phyloP scores from a whole-genome alignment of 2,888 invertebrate genomes.

The Frankliniella intonsa region DNA sequence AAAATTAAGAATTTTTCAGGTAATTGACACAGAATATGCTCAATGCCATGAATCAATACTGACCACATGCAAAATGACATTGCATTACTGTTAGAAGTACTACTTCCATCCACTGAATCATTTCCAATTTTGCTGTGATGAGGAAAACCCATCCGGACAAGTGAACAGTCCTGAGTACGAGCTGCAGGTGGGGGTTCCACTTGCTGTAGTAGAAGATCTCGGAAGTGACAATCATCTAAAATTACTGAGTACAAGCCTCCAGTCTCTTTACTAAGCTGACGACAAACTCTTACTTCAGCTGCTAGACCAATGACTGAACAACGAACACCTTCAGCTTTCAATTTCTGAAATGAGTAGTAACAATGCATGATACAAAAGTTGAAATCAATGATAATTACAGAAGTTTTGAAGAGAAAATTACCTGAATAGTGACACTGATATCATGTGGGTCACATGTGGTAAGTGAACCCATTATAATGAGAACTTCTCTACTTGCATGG shows the following conservation, averaged over 20 bases:
- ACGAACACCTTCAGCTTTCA: constrained; percentile 77
- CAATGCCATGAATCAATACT: constrained; percentile 40
- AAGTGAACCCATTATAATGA: constrained; percentile 86
- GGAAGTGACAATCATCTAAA: constrained; percentile 71
- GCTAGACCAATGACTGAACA: constrained; percentile 94
- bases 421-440: constrained; percentile 76
- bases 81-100: constrained; percentile 63
- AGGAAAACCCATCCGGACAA: constrained; percentile 96
- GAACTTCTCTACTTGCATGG: constrained; percentile 91
- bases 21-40: background rate
- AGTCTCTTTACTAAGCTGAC: constrained; percentile 78
- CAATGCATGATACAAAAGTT: background rate
- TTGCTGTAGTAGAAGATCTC: constrained; percentile 60
- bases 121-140: constrained; percentile 52
- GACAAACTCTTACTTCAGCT: constrained; percentile 90
- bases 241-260: constrained; percentile 82
- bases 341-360: constrained; percentile 48
- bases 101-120: constrained; percentile 54
- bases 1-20: background rate
- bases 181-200: constrained; percentile 70
- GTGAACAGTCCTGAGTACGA: constrained; percentile 63
- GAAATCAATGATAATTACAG: constrained; percentile 27
- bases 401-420: constrained; percentile 42
- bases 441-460: constrained; percentile 97
- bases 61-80: constrained; percentile 78